phyloP scores from a whole-genome alignment of 2,797 vertebrate genomes.

The Rhabdomys pumilio region DNA sequence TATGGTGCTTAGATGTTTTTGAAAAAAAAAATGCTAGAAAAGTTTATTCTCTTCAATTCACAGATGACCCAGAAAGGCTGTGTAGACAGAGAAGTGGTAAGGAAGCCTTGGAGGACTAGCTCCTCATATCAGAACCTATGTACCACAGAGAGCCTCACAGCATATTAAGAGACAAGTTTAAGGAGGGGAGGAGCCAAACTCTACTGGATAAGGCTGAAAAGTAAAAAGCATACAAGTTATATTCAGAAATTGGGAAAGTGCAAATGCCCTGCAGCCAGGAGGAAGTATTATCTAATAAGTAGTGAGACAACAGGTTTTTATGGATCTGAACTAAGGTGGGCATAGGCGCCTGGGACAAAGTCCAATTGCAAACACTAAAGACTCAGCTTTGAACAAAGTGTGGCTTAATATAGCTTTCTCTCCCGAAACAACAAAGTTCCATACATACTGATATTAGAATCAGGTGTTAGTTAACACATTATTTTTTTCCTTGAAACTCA shows the following conservation, averaged over 20 bases:
- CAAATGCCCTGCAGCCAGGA: not conserved
- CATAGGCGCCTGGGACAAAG: not conserved
- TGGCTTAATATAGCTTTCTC: not conserved
- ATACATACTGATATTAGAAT: not conserved
- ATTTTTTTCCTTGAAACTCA: not conserved
- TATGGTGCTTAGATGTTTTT: not conserved
- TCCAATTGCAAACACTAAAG: not conserved
- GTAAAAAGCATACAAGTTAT: not conserved
- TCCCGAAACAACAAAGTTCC: not conserved
- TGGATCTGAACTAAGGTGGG: not conserved
- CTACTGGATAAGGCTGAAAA: not conserved
- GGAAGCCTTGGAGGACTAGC: not conserved
- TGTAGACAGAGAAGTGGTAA: not conserved
- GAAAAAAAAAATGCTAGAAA: not conserved
- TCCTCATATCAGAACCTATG: not conserved
- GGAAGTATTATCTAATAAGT: not conserved
- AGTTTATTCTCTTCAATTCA: not conserved
- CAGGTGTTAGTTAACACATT: not conserved
- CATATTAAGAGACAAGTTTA: not conserved
- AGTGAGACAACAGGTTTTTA: not conserved
- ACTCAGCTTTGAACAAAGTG: not conserved
- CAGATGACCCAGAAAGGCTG: not conserved
- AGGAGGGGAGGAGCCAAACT: not conserved
- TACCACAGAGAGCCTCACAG: not conserved
- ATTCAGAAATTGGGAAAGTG: not conserved